These are phyloP conservation scores for Haliclystus octoradiatus DNA, from an alignment of 30 jellyfish, hydroid and myxozoan genomes.

Conservation along the genomic window DNA sequence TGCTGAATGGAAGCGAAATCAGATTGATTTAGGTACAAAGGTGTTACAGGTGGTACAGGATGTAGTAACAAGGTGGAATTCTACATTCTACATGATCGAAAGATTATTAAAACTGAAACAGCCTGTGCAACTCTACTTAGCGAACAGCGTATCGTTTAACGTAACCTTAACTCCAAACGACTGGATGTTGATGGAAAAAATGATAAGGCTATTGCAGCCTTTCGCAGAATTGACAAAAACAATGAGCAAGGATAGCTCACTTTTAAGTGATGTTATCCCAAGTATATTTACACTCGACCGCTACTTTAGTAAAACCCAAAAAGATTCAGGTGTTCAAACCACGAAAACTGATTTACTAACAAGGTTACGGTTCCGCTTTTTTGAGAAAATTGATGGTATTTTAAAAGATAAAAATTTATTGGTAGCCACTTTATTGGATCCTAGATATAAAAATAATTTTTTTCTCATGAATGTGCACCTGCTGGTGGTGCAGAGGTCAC, in stretches of 20 bases:
- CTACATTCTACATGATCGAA: no score
- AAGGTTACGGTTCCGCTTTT: neutral
- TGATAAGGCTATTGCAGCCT: neutral
- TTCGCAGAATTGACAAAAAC: neutral
- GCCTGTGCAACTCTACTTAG: no score
- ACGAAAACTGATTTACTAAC: neutral
- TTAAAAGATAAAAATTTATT: slow-evolving; percentile 10
- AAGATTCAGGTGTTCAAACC: neutral
- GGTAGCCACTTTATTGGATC: slow-evolving; percentile 38
- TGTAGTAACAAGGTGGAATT: no score
- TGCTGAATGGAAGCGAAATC: no score
- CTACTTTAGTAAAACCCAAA: no score
- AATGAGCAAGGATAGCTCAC: neutral
- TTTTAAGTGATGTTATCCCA: neutral
- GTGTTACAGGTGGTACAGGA: no score
- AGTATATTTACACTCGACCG: no score
- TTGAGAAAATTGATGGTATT: neutral
- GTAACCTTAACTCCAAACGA: neutral
- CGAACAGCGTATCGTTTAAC: no score
- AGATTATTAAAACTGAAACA: no score
- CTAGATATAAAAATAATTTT: slow-evolving; percentile 41
- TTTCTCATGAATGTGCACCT: no score
- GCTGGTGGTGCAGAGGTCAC: no score
- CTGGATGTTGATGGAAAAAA: neutral
- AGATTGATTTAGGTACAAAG: no score